Base-by-base conservation (phyloP, 2,888 invertebrate species). In the Hirtodrosophila histrioides region DNA sequence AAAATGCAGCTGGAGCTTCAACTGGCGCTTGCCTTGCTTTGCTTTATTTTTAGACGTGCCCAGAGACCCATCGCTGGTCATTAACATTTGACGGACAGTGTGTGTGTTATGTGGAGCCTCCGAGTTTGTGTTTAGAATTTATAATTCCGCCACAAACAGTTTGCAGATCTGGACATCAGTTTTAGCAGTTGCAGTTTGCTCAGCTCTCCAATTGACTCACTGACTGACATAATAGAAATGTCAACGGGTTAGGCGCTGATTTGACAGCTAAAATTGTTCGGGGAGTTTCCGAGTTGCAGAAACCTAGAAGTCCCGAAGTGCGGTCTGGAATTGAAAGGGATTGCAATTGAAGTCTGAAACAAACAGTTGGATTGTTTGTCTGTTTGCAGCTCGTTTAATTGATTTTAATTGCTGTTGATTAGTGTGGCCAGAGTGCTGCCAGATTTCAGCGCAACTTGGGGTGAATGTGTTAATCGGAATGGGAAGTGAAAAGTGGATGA, bases 171-270 rank as follows among this genome's bases (percentile, higher is more conserved):
- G 44, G 24, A 12, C 36, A 24, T 23, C 36, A 48, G 44, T 37
- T 35, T 35, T 27, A 49, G 23, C 37, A 29, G 50, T 17, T 17
- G 17, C 17, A 17, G 17, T 17, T 17, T 17, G 17, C 17, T 17
- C 17, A 17, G 17, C 17, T 17, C 36, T 53, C 40, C 64, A 74
- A 73, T 72, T 82, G 80, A 76, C 82, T 86, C 74, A 88, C 72
- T 86, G 87, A 88, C 88, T 88, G 88, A 89, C 89, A 85, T 89
- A 89, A 88, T 85, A 75, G 81, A 88, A 81, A 86, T 88, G 89
- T 89, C 88, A 86, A 84, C 66, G 53, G 61, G 71, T 55, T 63
- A 69, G 75, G 65, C 84, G 60, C 69, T 71, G 73, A 83, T 86
- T 88, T 83, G 78, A 74, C 80, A 85, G 78, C 65, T 53, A n/a